phyloP scores from a whole-genome alignment of 2,113 vertebrate genomes.

The Thunnus thynnus region DNA sequence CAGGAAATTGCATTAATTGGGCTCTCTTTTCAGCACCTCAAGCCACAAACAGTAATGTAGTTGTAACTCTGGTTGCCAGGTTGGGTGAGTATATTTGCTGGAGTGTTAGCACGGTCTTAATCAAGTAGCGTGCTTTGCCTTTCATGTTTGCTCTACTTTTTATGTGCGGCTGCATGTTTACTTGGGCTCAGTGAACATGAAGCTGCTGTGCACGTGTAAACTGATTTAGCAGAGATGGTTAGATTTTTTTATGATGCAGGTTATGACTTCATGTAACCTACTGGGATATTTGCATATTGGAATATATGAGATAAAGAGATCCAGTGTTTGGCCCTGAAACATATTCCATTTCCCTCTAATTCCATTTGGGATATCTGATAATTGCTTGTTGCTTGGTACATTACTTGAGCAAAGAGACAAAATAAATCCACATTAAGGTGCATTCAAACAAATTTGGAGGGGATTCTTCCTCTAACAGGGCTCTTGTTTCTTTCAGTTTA shows the following conservation, averaged over 20 bases:
- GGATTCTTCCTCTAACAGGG: conserved; percentile 39
- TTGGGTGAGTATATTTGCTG: conserved; percentile 49
- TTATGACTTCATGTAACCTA: conserved; percentile 10
- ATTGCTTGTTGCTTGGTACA: conserved; percentile 40
- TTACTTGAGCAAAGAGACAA: conserved; percentile 25
- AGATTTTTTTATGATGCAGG: neutral
- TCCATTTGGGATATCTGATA: conserved; percentile 18
- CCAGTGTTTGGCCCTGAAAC: conserved; percentile 13
- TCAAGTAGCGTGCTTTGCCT: conserved; percentile 37
- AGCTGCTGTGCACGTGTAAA: conserved; percentile 18
- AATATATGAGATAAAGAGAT: conserved; percentile 4
- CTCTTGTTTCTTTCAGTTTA: conserved; percentile 66
- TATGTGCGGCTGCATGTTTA: conserved; percentile 48
- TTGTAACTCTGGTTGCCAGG: conserved; percentile 34
- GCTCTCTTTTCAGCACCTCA: conserved; percentile 38
- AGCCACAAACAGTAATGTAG: conserved; percentile 14
- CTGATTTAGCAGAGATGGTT: conserved; percentile 35
- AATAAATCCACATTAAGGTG: conserved; percentile 32
- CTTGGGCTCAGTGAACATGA: conserved; percentile 24
- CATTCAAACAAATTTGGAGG: conserved; percentile 41
- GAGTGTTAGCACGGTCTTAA: conserved; percentile 54
- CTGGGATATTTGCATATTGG: conserved; percentile 5
- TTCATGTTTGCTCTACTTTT: conserved; percentile 59
- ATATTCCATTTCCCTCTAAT: conserved; percentile 6
- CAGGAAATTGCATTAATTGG: conserved; percentile 31